Conservation (phyloP, 2,113 vertebrate genomes). For the Pongo pygmaeus region DNA sequence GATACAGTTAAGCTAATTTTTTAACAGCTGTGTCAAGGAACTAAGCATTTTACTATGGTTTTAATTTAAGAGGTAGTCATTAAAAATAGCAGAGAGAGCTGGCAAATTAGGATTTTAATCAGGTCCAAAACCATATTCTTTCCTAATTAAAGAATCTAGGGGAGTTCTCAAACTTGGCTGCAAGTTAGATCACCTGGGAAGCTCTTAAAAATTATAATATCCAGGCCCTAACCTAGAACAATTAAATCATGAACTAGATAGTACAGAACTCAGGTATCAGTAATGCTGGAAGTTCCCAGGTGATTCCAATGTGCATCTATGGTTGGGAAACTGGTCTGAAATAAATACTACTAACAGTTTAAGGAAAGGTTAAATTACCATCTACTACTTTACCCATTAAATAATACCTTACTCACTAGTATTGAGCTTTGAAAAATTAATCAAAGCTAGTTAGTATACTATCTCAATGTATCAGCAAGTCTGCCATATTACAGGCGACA, state of each 20-base stretch:
- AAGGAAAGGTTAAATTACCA: not conserved
- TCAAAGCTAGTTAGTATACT: not conserved
- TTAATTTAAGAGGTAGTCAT: not conserved
- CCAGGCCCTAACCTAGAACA: not conserved
- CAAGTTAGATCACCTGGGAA: not conserved
- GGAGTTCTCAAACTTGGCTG: not conserved
- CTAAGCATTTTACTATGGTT: not conserved
- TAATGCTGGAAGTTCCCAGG: not conserved
- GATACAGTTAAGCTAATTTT: not conserved
- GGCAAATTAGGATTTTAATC: not conserved
- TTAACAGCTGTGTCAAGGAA: not conserved
- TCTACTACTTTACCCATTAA: not conserved
- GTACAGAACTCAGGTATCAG: not conserved
- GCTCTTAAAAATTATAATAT: not conserved
- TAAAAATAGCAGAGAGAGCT: not conserved
- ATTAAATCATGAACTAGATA: not conserved
- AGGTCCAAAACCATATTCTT: not conserved
- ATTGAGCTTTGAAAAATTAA: not conserved
- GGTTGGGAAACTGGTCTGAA: not conserved
- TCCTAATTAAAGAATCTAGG: not conserved
- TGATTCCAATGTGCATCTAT: not conserved
- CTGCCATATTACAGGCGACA: not conserved
- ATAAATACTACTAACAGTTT: not conserved
- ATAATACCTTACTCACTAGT: not conserved
- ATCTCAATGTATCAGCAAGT: not conserved